Evolutionary conservation across 2,113 vertebrate species (phyloP), one percentile per base, ranked within the genome.

Genomic region (Onychorhynchus coronatus): DNA sequence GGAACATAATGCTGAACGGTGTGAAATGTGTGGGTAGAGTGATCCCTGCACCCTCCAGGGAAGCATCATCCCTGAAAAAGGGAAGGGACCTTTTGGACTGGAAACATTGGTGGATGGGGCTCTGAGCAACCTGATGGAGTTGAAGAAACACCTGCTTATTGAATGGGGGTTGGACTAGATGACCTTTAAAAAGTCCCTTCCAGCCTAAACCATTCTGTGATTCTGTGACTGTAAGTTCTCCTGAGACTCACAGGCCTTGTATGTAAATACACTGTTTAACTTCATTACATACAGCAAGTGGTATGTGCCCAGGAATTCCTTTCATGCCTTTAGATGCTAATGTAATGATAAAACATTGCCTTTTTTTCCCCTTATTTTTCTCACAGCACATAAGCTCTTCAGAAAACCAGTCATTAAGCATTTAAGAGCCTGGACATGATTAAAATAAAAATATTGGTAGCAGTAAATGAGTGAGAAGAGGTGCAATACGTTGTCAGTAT

Each of bases 241-340:
- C 71, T 52, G 65, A 55, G 24, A 41, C 46, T 72, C 30, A 49
- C 39, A 21, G 27, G 18, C n/a, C 22, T 53, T 78, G 44, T 81
- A 47, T 73, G 68, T 33, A 67, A 86, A 86, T 88, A 35, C 8
- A 27, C 18, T 71, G 16, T 73, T 85, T 80, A 72, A 71, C 52
- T 75, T n/a, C 66, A 78, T 81, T 88, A 14, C 17, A n/a, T 74
- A n/a, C 27, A 50, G 44, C 35, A 44, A 58, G 10, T 4, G 14
- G 47, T 77, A 33, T 89, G 56, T 78, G 31, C 39, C 35, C 25
- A 14, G 76, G 70, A 87, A 81, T 92, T 78, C 70, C 58, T 81
- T 79, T 88, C 37, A 71, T 85, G 79, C 42, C 41, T 88, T 80
- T 63, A 77, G n/a, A 72, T 95, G 77, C 52, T 94, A 68, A 86